These are phyloP conservation scores for Aphelocoma californica DNA, from an alignment of 2,797 vertebrate genomes.

Conservation along the genomic window DNA sequence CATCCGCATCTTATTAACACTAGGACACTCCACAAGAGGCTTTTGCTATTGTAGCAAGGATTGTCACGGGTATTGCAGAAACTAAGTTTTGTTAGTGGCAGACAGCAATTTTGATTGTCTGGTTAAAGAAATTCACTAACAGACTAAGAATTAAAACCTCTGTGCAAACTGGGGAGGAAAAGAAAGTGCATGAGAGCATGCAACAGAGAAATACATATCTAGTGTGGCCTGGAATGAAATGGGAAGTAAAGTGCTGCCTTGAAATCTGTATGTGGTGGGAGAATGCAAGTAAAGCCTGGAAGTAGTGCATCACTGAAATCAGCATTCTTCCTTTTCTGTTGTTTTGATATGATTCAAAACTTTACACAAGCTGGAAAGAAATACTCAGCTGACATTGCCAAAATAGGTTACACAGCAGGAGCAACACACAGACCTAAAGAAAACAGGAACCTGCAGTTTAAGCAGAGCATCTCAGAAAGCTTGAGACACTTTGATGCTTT, in stretches of 20 bases:
- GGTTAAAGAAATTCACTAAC: background rate
- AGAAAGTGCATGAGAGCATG: background rate
- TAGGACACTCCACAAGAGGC: background rate
- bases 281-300: background rate
- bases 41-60: background rate
- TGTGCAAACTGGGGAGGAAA: background rate
- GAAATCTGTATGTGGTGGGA: background rate
- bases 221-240: background rate
- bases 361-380: background rate
- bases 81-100: background rate
- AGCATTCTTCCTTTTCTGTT: background rate
- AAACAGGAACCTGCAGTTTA: background rate
- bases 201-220: background rate
- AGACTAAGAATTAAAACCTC: background rate
- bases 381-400: background rate
- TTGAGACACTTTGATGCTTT: background rate
- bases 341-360: background rate
- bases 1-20: background rate
- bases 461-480: background rate
- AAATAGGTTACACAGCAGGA: background rate
- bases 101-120: background rate
- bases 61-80: background rate
- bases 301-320: accelerated
- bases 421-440: background rate
- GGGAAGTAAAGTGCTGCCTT: background rate